Conservation (phyloP, 2,888 invertebrate species). For the Serrognathus titanus region DNA sequence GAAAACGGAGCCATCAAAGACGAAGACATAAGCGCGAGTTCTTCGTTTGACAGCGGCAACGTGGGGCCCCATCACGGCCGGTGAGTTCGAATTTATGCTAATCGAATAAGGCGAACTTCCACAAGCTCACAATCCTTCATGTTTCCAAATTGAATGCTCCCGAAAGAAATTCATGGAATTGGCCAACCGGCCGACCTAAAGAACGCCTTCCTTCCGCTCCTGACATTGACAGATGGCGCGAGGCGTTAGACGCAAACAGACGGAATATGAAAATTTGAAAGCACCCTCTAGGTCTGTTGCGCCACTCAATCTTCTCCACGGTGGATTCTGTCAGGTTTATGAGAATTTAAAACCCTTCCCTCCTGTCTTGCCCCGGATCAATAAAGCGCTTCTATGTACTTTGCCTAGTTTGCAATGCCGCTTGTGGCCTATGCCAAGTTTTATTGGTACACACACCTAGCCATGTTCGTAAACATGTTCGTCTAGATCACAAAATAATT, state of each 20-base stretch:
- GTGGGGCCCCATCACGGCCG: conserved; percentile 85
- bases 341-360: conserved; percentile 44
- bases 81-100: conserved; percentile 53
- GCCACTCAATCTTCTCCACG: conserved; percentile 41
- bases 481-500: no score
- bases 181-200: conserved; percentile 35
- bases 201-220: conserved; percentile 29
- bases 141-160: conserved; percentile 36
- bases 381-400: conserved; percentile 33
- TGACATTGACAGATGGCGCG: conserved; percentile 40
- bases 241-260: conserved; percentile 38
- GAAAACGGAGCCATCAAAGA: conserved; percentile 79
- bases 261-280: conserved; percentile 41
- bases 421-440: conserved; percentile 24
- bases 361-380: conserved; percentile 32
- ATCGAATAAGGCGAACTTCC: conserved; percentile 34
- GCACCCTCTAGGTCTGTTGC: conserved; percentile 37
- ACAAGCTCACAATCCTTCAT: conserved; percentile 31
- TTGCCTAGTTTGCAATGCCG: conserved; percentile 24
- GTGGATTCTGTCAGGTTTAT: conserved; percentile 42
- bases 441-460: conserved; percentile 26
- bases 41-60: conserved; percentile 79
- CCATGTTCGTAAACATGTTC: no score
- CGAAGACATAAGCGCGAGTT: conserved; percentile 78
- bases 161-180: conserved; percentile 38